Evolutionary conservation across 2,888 invertebrate species (phyloP), one percentile per base, ranked within the genome.

Genomic region (Tetramorium bicarinatum): DNA sequence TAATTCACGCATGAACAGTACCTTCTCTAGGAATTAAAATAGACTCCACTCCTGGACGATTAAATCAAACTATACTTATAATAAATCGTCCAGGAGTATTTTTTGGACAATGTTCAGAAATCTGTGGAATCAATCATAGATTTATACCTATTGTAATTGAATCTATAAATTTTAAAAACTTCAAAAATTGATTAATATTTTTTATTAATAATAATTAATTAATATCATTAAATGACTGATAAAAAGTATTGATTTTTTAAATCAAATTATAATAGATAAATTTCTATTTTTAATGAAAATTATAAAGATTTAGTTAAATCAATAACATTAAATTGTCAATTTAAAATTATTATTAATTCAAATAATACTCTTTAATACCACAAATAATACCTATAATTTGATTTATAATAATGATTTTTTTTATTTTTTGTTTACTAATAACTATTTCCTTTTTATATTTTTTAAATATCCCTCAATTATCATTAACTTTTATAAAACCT

Each of bases 1-100:
- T 97, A 3, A 96, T 97, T 94, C 97, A 97, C 87, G 96, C 96
- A 3, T 97, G 96, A 96, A 96, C 97, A 66, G 88, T 97, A 0
- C 96, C 96, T 96, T 97, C 95, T 97, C 97, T 95, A n/a, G 97
- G 97, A 0, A 96, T 96, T 77, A n/a, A n/a, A n/a, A n/a, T n/a
- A n/a, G n/a, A n/a, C n/a, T n/a, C n/a, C n/a, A n/a, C n/a, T n/a
- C n/a, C n/a, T n/a, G n/a, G n/a, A n/a, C n/a, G n/a, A n/a, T n/a
- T n/a, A n/a, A n/a, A n/a, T n/a, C n/a, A n/a, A n/a, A n/a, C n/a
- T n/a, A n/a, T n/a, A n/a, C n/a, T n/a, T n/a, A n/a, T n/a, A n/a
- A n/a, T n/a, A n/a, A n/a, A n/a, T n/a, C n/a, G n/a, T n/a, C n/a
- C n/a, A n/a, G n/a, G n/a, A n/a, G n/a, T n/a, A n/a, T n/a, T n/a